phyloP scores from a whole-genome alignment of 2,888 invertebrate genomes.

The Pristionchus mayeri region DNA sequence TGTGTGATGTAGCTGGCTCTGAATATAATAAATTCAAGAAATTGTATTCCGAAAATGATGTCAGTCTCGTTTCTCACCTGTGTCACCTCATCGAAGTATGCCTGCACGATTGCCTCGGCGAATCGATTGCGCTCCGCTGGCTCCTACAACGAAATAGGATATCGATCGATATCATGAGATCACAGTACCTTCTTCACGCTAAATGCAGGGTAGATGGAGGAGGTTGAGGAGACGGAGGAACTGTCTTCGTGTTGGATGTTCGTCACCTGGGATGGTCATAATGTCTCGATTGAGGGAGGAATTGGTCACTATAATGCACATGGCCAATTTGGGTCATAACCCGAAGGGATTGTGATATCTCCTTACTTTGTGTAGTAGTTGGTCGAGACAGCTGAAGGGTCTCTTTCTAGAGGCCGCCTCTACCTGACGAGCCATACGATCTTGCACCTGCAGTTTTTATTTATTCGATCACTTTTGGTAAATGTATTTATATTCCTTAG shows the following conservation, averaged over 20 bases:
- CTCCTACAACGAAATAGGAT: not conserved
- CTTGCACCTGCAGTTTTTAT: not conserved
- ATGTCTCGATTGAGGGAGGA: constrained; percentile 18
- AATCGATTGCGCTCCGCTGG: constrained; percentile 52
- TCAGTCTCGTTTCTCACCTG: too few relatives aligned
- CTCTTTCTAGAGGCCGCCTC: constrained; percentile 43
- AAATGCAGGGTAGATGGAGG: constrained; percentile 55
- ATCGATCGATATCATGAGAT: constrained; percentile 5
- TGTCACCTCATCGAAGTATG: constrained; percentile 58
- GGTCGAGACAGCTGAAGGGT: constrained; percentile 60
- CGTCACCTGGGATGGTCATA: constrained; percentile 18
- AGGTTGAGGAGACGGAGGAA: not conserved
- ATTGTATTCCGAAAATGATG: too few relatives aligned
- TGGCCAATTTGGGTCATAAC: not conserved
- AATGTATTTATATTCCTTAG: too few relatives aligned
- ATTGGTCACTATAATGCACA: not conserved
- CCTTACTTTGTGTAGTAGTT: constrained; percentile 66
- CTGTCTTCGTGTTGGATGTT: not conserved
- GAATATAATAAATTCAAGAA: too few relatives aligned
- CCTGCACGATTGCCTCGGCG: constrained; percentile 61
- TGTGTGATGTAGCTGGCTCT: too few relatives aligned
- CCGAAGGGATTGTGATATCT: constrained; percentile 19
- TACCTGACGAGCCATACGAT: constrained; percentile 42
- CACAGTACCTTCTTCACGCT: constrained; percentile 52
- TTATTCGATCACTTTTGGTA: not conserved